phyloP scores from a whole-genome alignment of 2,797 vertebrate genomes.

The Peromyscus attwateri region DNA sequence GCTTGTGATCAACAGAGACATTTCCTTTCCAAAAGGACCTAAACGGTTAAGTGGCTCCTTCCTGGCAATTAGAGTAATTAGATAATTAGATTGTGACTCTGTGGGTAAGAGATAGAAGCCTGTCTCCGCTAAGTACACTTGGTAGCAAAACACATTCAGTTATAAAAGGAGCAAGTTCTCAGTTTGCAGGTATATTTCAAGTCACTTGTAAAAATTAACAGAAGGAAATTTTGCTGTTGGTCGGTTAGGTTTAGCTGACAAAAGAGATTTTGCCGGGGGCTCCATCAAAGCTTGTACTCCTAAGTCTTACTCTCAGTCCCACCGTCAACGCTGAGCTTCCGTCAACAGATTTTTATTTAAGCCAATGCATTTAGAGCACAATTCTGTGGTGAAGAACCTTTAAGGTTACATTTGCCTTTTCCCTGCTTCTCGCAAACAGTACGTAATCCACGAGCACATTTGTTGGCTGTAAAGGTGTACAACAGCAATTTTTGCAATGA shows the following conservation, averaged over 20 bases:
- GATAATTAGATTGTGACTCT: constrained; percentile 78
- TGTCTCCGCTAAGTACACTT: constrained; percentile 70
- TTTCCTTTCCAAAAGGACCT: constrained; percentile 62
- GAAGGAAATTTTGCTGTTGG: constrained; percentile 87
- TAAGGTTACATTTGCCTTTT: constrained; percentile 85
- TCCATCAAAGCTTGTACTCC: constrained; percentile 91
- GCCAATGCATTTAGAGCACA: constrained; percentile 84
- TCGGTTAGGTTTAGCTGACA: constrained; percentile 84
- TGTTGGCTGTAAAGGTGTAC: constrained; percentile 93
- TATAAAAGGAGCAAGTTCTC: constrained; percentile 71
- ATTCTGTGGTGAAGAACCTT: constrained; percentile 79
- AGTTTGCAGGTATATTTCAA: constrained; percentile 75
- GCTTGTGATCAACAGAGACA: constrained; percentile 30
- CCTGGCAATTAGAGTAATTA: constrained; percentile 81
- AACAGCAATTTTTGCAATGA: constrained; percentile 96
- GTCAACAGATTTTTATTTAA: constrained; percentile 89
- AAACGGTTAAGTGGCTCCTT: constrained; percentile 78
- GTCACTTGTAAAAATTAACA: constrained; percentile 81
- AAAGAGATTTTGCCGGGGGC: constrained; percentile 88
- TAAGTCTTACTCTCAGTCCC: constrained; percentile 82
- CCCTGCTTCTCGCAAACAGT: constrained; percentile 89
- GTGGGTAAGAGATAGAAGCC: constrained; percentile 66
- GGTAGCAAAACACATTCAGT: constrained; percentile 69
- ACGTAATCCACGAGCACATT: constrained; percentile 89
- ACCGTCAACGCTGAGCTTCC: constrained; percentile 70